phyloP scores from a whole-genome alignment of 53 echinoderm and acorn worm genomes.

The Patiria pectinifera region DNA sequence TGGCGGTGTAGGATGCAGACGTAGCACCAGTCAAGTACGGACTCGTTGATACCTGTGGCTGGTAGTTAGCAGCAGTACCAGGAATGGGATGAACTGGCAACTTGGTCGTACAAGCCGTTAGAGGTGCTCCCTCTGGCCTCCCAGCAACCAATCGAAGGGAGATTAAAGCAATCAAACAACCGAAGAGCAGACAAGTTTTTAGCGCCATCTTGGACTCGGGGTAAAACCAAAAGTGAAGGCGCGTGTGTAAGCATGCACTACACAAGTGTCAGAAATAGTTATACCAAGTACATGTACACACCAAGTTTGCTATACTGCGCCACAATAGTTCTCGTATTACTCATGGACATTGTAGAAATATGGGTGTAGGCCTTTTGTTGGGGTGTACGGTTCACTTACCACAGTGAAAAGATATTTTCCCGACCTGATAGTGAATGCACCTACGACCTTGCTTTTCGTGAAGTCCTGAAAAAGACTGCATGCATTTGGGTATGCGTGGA shows the following conservation, averaged over 20 bases:
- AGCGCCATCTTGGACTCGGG: slow-evolving; percentile 36
- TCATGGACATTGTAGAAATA: slow-evolving; percentile 22
- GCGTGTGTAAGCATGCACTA: not conserved
- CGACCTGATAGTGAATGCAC: not conserved
- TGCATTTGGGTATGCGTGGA: not conserved
- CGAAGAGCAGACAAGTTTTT: not conserved
- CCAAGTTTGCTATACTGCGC: not conserved
- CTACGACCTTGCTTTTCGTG: not conserved
- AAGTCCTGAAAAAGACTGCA: not conserved
- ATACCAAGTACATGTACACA: no score
- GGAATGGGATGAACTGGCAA: not conserved
- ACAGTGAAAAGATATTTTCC: slow-evolving; percentile 13
- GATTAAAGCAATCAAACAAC: not conserved
- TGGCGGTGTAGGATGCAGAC: not conserved
- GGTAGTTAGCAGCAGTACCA: not conserved
- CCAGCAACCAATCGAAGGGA: slow-evolving; percentile 4
- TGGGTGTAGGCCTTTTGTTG: slow-evolving; percentile 64
- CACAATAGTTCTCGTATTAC: slow-evolving; percentile 42
- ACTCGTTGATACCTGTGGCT: not conserved
- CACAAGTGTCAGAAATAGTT: not conserved
- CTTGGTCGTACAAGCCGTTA: not conserved
- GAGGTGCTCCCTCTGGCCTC: slow-evolving; percentile 7
- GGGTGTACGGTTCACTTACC: slow-evolving; percentile 22
- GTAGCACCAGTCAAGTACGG: not conserved
- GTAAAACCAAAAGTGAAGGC: not conserved